These are phyloP conservation scores for Axinella damicornis DNA, from an alignment of 37 sponge, comb jelly and placozoan genomes.

Conservation along the genomic window DNA sequence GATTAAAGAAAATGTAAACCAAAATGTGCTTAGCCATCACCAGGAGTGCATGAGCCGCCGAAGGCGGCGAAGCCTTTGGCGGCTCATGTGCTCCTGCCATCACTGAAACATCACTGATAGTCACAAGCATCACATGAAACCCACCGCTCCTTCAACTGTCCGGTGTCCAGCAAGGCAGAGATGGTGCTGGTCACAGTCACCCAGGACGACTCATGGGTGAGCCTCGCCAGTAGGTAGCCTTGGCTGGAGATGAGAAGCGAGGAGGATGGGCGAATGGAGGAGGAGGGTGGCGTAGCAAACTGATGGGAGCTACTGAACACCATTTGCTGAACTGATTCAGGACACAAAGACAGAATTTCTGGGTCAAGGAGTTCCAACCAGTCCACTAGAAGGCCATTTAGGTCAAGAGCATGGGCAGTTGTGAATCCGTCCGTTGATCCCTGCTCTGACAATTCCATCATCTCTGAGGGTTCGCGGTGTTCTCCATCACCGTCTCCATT, in stretches of 20 bases:
- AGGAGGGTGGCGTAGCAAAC: neutral
- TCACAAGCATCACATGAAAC: neutral
- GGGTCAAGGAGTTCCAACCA: slow-evolving; percentile 60
- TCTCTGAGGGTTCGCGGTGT: neutral
- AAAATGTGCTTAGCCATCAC: too few species aligned
- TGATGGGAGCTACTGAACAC: slow-evolving; percentile 9
- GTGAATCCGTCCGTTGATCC: neutral
- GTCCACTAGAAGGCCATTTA: slow-evolving; percentile 55
- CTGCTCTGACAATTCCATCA: neutral
- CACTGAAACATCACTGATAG: too few species aligned
- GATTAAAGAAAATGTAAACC: too few species aligned
- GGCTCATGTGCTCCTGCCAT: too few species aligned
- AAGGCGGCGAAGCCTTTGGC: too few species aligned
- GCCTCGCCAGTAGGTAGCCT: slow-evolving; percentile 49
- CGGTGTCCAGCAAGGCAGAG: slow-evolving; percentile 8
- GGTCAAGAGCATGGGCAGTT: slow-evolving; percentile 1
- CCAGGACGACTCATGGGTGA: slow-evolving; percentile 42
- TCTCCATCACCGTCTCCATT: neutral
- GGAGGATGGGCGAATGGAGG: neutral
- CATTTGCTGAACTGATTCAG: neutral
- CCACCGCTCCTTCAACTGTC: slow-evolving; percentile 25
- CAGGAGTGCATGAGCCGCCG: too few species aligned
- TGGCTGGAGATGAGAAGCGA: slow-evolving; percentile 39
- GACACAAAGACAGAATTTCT: slow-evolving; percentile 24
- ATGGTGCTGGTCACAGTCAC: slow-evolving; percentile 5